Percentiles rank a stretch among this genome's conserved stretches.
Evolutionary conservation across 53 echinoderm and acorn worm genomes (phyloP).

Genomic region (Holothuria scabra): DNA sequence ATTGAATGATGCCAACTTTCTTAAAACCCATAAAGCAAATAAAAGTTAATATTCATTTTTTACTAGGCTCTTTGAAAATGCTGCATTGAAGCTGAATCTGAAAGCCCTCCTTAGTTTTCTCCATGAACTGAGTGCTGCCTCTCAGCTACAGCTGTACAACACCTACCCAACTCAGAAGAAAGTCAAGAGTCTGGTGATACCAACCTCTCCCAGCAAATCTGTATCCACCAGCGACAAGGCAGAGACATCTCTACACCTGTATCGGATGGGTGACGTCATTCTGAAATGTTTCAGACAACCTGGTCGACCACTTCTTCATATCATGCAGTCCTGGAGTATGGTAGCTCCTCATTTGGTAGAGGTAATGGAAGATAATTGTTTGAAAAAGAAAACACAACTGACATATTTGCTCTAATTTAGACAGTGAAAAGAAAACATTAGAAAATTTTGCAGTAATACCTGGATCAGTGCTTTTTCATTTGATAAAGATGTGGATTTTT

Average conservation of each 20-base stretch:
- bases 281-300: slow-evolving; percentile 84
- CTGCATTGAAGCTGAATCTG: slow-evolving; percentile 89
- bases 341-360: slow-evolving; percentile 95
- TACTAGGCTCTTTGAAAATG: slow-evolving; percentile 93
- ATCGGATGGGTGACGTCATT: slow-evolving; percentile 94
- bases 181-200: slow-evolving; percentile 75
- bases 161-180: slow-evolving; percentile 46
- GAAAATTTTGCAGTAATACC: no score
- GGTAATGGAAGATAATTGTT: slow-evolving; percentile 47
- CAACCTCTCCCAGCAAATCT: slow-evolving; percentile 98
- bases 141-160: slow-evolving; percentile 87
- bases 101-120: slow-evolving; percentile 87
- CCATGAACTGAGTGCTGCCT: slow-evolving; percentile 79
- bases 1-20: not conserved
- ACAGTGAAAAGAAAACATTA: no score
- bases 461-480: no score
- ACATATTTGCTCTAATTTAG: no score
- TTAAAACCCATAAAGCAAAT: no score
- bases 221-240: slow-evolving; percentile 82
- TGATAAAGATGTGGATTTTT: no score
- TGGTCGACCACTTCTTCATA: slow-evolving; percentile 87
- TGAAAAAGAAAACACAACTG: no score
- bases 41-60: slow-evolving; percentile 5
- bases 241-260: slow-evolving; percentile 92
- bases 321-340: slow-evolving; percentile 96